phyloP scores from a whole-genome alignment of 1,140 invertebrate genomes.

The Apocrypta bakeri region DNA sequence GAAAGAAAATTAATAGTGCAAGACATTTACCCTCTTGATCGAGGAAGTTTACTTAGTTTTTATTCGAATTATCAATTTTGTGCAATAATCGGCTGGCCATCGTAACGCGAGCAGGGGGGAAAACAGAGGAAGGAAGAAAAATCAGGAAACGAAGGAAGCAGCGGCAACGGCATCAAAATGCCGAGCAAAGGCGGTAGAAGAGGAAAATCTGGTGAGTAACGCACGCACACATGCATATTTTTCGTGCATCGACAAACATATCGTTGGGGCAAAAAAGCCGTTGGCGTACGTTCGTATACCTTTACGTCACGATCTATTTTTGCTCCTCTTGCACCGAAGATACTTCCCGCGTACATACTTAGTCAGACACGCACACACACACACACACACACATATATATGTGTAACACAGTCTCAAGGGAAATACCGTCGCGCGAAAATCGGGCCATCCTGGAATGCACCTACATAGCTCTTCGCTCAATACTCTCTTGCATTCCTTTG shows the following conservation, averaged over 20 bases:
- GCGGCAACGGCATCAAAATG: constrained; percentile 58
- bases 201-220: constrained; percentile 69
- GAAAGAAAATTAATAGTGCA: constrained; percentile 70
- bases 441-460: neutral
- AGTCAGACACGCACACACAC: too few species aligned
- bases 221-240: too few species aligned
- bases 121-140: too few species aligned
- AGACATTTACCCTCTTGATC: constrained; percentile 75
- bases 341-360: too few species aligned
- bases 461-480: neutral
- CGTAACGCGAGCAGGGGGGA: neutral
- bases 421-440: neutral
- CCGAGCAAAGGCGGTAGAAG: constrained; percentile 69
- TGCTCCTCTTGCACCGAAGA: neutral
- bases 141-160: neutral
- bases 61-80: constrained; percentile 65
- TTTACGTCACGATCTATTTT: constrained; percentile 40
- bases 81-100: neutral
- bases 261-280: too few species aligned
- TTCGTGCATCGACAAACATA: neutral
- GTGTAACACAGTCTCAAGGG: neutral
- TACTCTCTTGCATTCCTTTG: constrained; percentile 31
- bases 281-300: neutral
- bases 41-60: constrained; percentile 57
- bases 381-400: constrained; percentile 42